phyloP scores from a whole-genome alignment of 2,888 invertebrate genomes.

The Sinhomidia bicolor region DNA sequence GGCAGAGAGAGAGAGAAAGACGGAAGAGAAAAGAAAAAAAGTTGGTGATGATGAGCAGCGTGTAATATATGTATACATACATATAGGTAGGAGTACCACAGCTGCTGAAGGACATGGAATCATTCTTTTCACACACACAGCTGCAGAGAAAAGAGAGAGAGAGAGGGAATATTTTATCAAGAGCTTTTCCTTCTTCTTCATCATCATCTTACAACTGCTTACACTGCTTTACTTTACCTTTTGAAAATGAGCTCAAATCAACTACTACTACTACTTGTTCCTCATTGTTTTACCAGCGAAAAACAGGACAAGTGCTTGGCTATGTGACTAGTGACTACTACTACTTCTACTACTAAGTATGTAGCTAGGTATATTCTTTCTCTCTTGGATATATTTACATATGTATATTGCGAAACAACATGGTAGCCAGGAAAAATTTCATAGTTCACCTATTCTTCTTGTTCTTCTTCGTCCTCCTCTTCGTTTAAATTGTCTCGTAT shows the following conservation, averaged over 20 bases:
- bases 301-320: constrained; percentile 26
- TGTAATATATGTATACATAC: neutral
- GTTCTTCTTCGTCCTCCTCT: too few relatives aligned
- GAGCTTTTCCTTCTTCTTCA: constrained; percentile 44
- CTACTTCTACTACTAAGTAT: too few relatives aligned
- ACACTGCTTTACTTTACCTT: constrained; percentile 21
- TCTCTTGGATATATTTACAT: neutral
- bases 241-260: constrained; percentile 56
- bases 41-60: constrained; percentile 36
- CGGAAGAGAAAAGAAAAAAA: constrained; percentile 43
- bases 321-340: too few relatives aligned
- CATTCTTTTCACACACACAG: neutral
- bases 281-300: constrained; percentile 49
- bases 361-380: neutral
- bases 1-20: neutral
- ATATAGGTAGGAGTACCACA: neutral
- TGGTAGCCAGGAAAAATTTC: neutral
- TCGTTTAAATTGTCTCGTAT: constrained; percentile 7
- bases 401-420: neutral
- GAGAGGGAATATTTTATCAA: constrained; percentile 55
- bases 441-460: constrained; percentile 2
- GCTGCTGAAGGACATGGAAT: constrained; percentile 63
- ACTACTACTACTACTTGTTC: constrained; percentile 16
- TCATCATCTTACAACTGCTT: constrained; percentile 30
- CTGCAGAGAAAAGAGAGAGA: neutral